Conservation (phyloP, 2,888 invertebrate species). For the Spialia ferax region DNA sequence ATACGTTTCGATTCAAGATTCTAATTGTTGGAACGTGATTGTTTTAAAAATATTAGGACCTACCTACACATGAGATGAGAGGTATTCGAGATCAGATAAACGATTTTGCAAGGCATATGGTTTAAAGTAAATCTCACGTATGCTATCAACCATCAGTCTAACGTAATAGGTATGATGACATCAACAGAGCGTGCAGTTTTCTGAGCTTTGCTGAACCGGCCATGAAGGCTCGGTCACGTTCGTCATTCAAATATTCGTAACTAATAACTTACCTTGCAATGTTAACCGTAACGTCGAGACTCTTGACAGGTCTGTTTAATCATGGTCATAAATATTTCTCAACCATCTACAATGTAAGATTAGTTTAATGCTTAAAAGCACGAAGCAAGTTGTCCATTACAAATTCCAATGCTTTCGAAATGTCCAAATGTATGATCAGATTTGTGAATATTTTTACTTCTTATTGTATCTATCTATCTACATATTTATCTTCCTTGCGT, state of each 20-base stretch:
- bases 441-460: not conserved
- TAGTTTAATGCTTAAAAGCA: slow-evolving; percentile 1
- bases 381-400: not conserved
- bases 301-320: slow-evolving; percentile 19
- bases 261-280: slow-evolving; percentile 19
- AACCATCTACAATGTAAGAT: not conserved
- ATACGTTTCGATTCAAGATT: slow-evolving; percentile 5
- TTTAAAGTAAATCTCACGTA: slow-evolving; percentile 36
- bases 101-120: slow-evolving; percentile 19
- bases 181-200: slow-evolving; percentile 38
- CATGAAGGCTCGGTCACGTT: slow-evolving; percentile 34
- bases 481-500: not conserved
- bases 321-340: slow-evolving; percentile 7
- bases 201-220: slow-evolving; percentile 23
- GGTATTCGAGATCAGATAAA: slow-evolving; percentile 31
- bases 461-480: too few species aligned
- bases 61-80: slow-evolving; percentile 22
- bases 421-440: not conserved
- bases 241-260: slow-evolving; percentile 23
- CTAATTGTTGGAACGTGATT: slow-evolving; percentile 33
- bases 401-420: not conserved
- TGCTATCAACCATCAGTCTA: slow-evolving; percentile 26
- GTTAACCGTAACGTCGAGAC: slow-evolving; percentile 8
- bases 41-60: slow-evolving; percentile 9
- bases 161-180: slow-evolving; percentile 38